A percentile compares a stretch with the other conserved stretches of the same genome.
phyloP scores from a whole-genome alignment of 92 coral and sea anemone species.

The Scolanthus callimorphus region DNA sequence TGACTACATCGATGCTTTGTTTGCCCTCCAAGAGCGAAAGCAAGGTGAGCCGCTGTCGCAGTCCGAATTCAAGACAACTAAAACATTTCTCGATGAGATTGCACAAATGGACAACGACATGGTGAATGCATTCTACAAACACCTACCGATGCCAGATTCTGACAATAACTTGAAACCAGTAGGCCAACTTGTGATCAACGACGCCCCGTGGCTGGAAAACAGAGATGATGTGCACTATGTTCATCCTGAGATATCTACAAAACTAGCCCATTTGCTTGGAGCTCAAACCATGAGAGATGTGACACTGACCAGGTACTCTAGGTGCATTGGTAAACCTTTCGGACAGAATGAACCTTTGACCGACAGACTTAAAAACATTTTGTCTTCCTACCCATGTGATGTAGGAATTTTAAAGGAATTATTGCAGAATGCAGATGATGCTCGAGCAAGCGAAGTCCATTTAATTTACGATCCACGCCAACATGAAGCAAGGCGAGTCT shows the following conservation, averaged over 20 bases:
- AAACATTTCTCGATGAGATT: slow-evolving; percentile 69
- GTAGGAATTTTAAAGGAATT: slow-evolving; percentile 91
- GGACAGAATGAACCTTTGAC: slow-evolving; percentile 91
- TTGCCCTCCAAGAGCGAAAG: slow-evolving; percentile 65
- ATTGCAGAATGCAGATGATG: slow-evolving; percentile 92
- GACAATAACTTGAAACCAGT: slow-evolving; percentile 56
- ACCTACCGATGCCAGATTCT: slow-evolving; percentile 81
- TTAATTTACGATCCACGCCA: slow-evolving; percentile 87
- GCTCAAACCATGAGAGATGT: slow-evolving; percentile 68
- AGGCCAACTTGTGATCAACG: slow-evolving; percentile 80
- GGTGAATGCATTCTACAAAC: slow-evolving; percentile 45
- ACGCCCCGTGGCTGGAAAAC: slow-evolving; percentile 79
- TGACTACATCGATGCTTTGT: slow-evolving; percentile 76
- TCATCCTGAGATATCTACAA: slow-evolving; percentile 72
- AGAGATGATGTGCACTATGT: slow-evolving; percentile 51
- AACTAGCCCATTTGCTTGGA: slow-evolving; percentile 80
- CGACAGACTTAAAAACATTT: slow-evolving; percentile 60
- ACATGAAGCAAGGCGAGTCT: slow-evolving; percentile 74
- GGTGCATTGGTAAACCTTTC: slow-evolving; percentile 74
- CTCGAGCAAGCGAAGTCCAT: slow-evolving; percentile 88
- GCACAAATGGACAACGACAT: slow-evolving; percentile 45
- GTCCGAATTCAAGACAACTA: slow-evolving; percentile 75
- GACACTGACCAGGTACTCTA: slow-evolving; percentile 69
- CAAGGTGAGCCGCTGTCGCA: slow-evolving; percentile 55
- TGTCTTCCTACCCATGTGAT: slow-evolving; percentile 88